phyloP scores from a whole-genome alignment of 1,140 invertebrate species.

The Zaprionus lachaisei region DNA sequence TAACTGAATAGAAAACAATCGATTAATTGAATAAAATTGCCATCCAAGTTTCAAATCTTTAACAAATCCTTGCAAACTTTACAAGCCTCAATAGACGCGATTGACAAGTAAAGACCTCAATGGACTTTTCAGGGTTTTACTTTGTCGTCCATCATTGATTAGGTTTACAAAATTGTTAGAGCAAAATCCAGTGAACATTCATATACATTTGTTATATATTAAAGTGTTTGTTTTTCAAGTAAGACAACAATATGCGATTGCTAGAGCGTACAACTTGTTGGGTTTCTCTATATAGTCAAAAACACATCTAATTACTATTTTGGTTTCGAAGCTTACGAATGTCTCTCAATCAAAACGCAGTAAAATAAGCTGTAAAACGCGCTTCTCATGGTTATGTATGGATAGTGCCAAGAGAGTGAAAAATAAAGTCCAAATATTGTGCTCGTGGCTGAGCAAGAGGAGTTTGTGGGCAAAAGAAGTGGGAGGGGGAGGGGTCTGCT shows the following conservation, averaged over 20 bases:
- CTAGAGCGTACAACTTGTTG: conserved; percentile 40
- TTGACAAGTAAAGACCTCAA: conserved; percentile 5
- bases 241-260: conserved; percentile 73
- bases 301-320: conserved; percentile 50
- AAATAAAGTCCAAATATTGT: conserved; percentile 21
- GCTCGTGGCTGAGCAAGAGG: conserved; percentile 19
- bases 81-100: conserved; percentile 22
- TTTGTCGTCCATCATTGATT: conserved; percentile 1
- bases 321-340: conserved; percentile 18
- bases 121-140: neutral
- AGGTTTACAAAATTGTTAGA: conserved; percentile 38
- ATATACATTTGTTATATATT: conserved; percentile 27
- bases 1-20: conserved; percentile 53
- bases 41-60: conserved; percentile 23
- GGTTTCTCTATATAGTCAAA: conserved; percentile 35
- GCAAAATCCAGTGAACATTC: conserved; percentile 59
- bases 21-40: conserved; percentile 3
- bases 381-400: neutral
- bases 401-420: neutral
- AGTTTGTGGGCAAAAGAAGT: neutral
- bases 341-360: neutral
- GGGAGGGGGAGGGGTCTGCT: conserved; percentile 28
- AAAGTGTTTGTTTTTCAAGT: conserved; percentile 30
- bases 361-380: neutral
- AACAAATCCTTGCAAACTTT: conserved; percentile 28